phyloP scores from a whole-genome alignment of 2,888 invertebrate species.

The Rhagonycha lutea region DNA sequence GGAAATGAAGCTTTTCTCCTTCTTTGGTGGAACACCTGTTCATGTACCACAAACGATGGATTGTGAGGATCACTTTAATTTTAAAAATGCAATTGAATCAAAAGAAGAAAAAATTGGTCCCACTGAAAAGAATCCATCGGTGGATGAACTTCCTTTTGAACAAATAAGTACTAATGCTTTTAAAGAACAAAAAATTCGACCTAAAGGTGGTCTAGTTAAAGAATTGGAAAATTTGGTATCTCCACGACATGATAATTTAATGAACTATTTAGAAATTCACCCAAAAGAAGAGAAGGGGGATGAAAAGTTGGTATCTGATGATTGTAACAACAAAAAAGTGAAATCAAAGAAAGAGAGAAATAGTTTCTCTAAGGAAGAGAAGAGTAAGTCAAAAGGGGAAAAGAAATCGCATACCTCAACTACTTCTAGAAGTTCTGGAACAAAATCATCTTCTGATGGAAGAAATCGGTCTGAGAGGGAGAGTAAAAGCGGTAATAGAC shows the following conservation, averaged over 20 bases:
- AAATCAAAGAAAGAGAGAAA: neutral
- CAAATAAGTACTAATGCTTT: too few species aligned
- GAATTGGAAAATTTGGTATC: neutral
- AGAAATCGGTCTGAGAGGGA: neutral
- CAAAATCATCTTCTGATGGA: neutral
- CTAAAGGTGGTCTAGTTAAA: neutral
- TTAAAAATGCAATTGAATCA: neutral
- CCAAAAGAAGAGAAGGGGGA: neutral
- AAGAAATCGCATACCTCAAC: neutral
- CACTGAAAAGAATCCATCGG: too few species aligned
- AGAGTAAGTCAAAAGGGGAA: neutral
- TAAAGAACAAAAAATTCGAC: neutral
- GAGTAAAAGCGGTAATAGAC: neutral
- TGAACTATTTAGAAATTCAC: neutral
- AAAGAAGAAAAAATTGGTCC: neutral
- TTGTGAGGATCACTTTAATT: neutral
- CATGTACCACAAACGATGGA: neutral
- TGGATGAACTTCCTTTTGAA: too few species aligned
- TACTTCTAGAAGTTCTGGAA: neutral
- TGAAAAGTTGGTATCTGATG: neutral
- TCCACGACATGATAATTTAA: neutral
- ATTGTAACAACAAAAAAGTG: neutral
- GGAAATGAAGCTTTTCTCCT: neutral
- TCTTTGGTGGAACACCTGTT: neutral
- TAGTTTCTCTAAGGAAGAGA: neutral